Percentiles rank a stretch among this genome's conserved stretches.
Conservation (phyloP, 2,113 vertebrate species). For the Erinaceus europaeus region DNA sequence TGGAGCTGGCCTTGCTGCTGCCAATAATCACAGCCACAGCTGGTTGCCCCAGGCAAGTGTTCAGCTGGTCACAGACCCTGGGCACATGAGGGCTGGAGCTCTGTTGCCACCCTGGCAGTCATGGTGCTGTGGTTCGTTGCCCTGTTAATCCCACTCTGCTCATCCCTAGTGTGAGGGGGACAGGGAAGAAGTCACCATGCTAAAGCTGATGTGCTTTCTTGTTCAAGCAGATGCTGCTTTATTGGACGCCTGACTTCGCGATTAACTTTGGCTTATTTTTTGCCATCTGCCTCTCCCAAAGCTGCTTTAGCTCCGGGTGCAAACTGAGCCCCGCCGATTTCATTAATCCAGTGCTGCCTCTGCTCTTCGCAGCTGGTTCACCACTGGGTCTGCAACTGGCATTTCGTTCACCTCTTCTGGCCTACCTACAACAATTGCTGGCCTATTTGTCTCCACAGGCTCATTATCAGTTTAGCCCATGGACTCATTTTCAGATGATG, state of each 20-base stretch:
- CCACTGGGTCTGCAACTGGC: slow-evolving; percentile 7
- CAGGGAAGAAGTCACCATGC: slow-evolving; percentile 17
- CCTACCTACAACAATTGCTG: slow-evolving; percentile 19
- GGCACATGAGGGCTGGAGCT: neutral
- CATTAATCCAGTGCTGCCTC: slow-evolving; percentile 40
- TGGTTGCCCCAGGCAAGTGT: neutral
- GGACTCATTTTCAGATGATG: slow-evolving; percentile 25
- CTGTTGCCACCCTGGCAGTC: neutral
- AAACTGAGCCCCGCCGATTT: slow-evolving; percentile 37
- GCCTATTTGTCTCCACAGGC: slow-evolving; percentile 34
- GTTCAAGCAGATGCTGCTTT: slow-evolving; percentile 57
- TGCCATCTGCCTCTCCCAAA: slow-evolving; percentile 54
- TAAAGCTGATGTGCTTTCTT: slow-evolving; percentile 41
- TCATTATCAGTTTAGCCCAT: slow-evolving; percentile 29
- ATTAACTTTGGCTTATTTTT: slow-evolving; percentile 57
- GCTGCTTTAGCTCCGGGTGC: slow-evolving; percentile 34
- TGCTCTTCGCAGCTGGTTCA: neutral
- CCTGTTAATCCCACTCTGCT: slow-evolving; percentile 47
- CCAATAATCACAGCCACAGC: neutral
- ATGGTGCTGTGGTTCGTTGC: neutral
- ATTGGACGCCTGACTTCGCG: slow-evolving; percentile 55
- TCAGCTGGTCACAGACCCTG: neutral
- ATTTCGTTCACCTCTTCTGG: slow-evolving; percentile 39
- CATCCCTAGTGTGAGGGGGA: slow-evolving; percentile 21
- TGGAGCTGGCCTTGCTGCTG: neutral